phyloP scores from a whole-genome alignment of 2,888 invertebrate genomes.

The Lasioglossum oenotherae region DNA sequence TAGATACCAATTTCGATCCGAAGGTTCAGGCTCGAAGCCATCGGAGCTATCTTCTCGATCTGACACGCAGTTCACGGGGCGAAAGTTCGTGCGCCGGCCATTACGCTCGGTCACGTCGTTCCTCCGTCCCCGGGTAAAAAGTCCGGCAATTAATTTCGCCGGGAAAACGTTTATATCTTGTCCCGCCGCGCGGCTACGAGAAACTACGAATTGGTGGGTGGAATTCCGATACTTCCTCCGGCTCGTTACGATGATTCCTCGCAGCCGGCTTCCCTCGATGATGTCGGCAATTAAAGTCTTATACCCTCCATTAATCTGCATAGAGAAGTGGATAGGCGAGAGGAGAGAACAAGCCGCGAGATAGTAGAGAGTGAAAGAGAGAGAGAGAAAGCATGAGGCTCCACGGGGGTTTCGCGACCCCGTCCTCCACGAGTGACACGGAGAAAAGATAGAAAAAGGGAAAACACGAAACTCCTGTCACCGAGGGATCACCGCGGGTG shows the following conservation, averaged over 20 bases:
- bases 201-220: constrained; percentile 53
- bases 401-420: constrained; percentile 58
- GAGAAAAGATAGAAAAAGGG: constrained; percentile 49
- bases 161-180: constrained; percentile 44
- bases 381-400: background rate
- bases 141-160: constrained; percentile 42
- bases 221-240: constrained; percentile 53
- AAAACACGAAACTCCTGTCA: constrained; percentile 69
- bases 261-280: constrained; percentile 61
- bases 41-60: background rate
- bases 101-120: constrained; percentile 45
- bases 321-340: constrained; percentile 38
- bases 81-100: constrained; percentile 22
- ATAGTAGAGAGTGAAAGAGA: background rate
- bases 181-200: constrained; percentile 18
- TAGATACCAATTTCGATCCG: constrained; percentile 52
- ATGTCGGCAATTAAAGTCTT: constrained; percentile 70
- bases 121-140: constrained; percentile 6
- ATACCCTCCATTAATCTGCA: constrained; percentile 68
- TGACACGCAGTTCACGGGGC: constrained; percentile 1
- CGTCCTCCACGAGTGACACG: constrained; percentile 50
- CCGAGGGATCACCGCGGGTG: constrained; percentile 72
- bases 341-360: background rate
- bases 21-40: background rate
- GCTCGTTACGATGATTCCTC: constrained; percentile 63